Evolutionary conservation across 1,140 invertebrate species (phyloP), one percentile per base, ranked within the genome.

Genomic region (Drosophila oshimai): DNA sequence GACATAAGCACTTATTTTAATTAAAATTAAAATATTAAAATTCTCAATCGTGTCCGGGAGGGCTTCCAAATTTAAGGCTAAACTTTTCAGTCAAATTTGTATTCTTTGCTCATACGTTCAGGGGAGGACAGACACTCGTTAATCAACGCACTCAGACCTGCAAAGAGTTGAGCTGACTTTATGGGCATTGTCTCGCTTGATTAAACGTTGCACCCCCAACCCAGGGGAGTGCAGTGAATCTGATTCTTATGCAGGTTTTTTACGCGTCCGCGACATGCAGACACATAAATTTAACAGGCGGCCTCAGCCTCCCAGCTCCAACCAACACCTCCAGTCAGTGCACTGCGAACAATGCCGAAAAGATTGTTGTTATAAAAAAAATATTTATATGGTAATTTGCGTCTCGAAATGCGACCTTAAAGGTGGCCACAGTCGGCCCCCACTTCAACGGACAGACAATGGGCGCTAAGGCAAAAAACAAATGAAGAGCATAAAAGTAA

Each of bases 141-240:
- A 71, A 71, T 71, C 68, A 71, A 71, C 68, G 50, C 67, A 57
- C 67, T 69, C 67, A 57, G 50, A 47, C 67, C 50, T 24, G 29
- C 18, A 55, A 26, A 31, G 26, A 49, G 46, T 60, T 49, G 50
- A 37, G 54, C 45, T 67, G 53, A 78, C 60, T 80, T 71, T 75
- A 80, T 86, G 75, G 49, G 58, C 72, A 84, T 84, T 84, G 79
- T 84, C 71, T 86, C 71, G 80, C 81, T 80, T 84, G 80, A 84
- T 84, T 87, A 80, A 86, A 77, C 80, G 28, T 44, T 36, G 60
- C 60, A 62, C 70, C 68, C 58, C 58, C 58, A 31, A 24, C 36
- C 45, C 42, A 24, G 2, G 17, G 18, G 17, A 17, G 15, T 17
- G 26, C 31, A 3, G 44, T 58, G 75, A 67, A 79, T 84, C 72